Evolutionary conservation across 2,888 invertebrate genomes (phyloP), one percentile per base, ranked within the genome.

Genomic region (Pollenia labialis): DNA sequence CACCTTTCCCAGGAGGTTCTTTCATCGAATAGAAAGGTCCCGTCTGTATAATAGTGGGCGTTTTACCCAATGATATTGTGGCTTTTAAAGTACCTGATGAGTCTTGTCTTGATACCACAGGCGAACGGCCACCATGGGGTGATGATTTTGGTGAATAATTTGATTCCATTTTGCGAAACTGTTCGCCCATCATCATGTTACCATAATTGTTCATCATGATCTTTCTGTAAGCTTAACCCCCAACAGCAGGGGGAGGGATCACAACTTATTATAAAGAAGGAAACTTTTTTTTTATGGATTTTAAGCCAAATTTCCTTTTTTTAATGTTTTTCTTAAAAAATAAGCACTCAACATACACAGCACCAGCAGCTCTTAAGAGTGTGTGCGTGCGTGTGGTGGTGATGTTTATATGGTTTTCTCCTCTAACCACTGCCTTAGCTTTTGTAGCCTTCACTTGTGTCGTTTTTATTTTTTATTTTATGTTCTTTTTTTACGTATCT

Each of bases 1-100:
- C 98, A 93, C 97, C 97, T 94, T 97, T 97, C 94, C 97, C 96
- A 94, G 98, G 98, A 92, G 97, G 97, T 94, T 98, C 98, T 95
- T 98, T 98, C 97, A 99, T 97, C 93, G 99, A 96, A 95, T 99
- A 99, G 94, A 99, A 99, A 91, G 99, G 99, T 91, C 99, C 99
- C 94, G 98, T 98, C 94, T 98, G 98, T 94, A 99, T 98, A 91
- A 99, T 98, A 84, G 98, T 97, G 82, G 99, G 99, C 93, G 98
- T 98, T 94, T 99, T 99, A 90, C 99, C 99, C 89, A 99, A 94
- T 88, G 98, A 98, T 94, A 99, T 99, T 90, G 99, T 99, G 90
- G 99, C 98, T 95, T 99, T 99, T 90, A 99, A 95, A 88, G 99
- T 99, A 91, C 99, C 99, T 90, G 98, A 98, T 87, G 99, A 98